These are phyloP conservation scores for Stenodera caucasica DNA, from an alignment of 2,888 invertebrate genomes.

Conservation along the genomic window DNA sequence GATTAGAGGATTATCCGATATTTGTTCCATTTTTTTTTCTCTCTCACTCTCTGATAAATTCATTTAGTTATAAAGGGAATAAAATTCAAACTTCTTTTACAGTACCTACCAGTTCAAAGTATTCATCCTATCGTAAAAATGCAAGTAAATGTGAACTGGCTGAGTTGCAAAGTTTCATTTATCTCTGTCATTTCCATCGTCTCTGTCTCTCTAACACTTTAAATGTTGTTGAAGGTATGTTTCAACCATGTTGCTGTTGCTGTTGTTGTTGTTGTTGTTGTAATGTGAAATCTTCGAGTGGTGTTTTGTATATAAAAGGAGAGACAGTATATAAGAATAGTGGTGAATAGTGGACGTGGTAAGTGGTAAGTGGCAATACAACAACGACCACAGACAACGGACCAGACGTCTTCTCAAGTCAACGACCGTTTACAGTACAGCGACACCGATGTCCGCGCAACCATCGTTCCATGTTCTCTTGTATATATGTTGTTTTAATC, in stretches of 20 bases:
- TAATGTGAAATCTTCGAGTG: conserved; percentile 20
- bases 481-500: too few species aligned
- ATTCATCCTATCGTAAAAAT: conserved; percentile 7
- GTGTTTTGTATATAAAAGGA: conserved; percentile 13
- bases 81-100: conserved; percentile 1
- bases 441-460: conserved; percentile 29
- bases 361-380: conserved; percentile 23
- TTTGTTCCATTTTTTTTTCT: not conserved
- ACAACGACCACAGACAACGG: conserved; percentile 22
- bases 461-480: too few species aligned
- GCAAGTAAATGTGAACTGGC: not conserved
- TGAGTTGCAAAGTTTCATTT: conserved; percentile 2
- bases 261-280: conserved; percentile 7
- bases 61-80: not conserved
- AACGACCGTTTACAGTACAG: conserved; percentile 30
- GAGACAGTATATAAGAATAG: conserved; percentile 8
- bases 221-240: not conserved
- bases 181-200: not conserved
- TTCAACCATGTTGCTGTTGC: not conserved
- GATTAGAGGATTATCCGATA: not conserved
- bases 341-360: conserved; percentile 20
- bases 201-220: not conserved
- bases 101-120: not conserved
- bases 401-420: conserved; percentile 29
- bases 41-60: not conserved